Percentiles rank a stretch among this genome's conserved stretches.
Evolutionary conservation across 2,888 invertebrate genomes (phyloP).

Genomic region (Dolichopus griseipennis): DNA sequence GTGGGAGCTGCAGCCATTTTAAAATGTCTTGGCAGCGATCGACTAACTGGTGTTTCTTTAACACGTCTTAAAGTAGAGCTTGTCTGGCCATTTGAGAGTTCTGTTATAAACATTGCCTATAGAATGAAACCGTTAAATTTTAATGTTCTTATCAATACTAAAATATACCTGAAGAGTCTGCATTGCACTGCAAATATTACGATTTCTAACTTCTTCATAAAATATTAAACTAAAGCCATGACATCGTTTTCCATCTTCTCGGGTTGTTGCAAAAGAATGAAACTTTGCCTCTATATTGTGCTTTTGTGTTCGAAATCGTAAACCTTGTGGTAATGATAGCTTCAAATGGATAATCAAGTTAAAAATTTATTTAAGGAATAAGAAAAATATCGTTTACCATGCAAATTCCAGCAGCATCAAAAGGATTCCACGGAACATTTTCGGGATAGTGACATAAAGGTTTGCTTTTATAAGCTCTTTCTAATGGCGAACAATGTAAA

Average conservation of each 20-base stretch:
- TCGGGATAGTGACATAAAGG: constrained; percentile 93
- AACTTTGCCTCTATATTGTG: constrained; percentile 78
- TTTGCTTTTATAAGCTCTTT: constrained; percentile 89
- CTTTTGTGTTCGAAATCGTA: constrained; percentile 91
- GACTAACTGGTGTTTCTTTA: constrained; percentile 62
- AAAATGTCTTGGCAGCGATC: constrained; percentile 82
- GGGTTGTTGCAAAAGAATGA: constrained; percentile 94
- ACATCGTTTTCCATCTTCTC: constrained; percentile 89
- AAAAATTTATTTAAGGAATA: background rate
- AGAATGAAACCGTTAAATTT: background rate
- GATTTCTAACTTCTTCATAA: constrained; percentile 89
- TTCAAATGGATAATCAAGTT: constrained; percentile 39
- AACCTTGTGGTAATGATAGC: constrained; percentile 90
- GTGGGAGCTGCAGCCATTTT: constrained; percentile 68
- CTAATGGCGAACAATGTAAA: constrained; percentile 81
- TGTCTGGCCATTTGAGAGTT: constrained; percentile 72
- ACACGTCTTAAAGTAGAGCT: constrained; percentile 54
- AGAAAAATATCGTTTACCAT: constrained; percentile 60
- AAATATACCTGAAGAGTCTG: constrained; percentile 74
- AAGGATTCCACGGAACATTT: constrained; percentile 76
- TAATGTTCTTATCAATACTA: background rate
- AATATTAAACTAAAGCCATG: constrained; percentile 94
- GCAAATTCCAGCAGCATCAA: constrained; percentile 91
- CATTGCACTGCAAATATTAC: constrained; percentile 90
- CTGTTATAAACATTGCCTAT: constrained; percentile 82